Evolutionary conservation across 2,888 invertebrate species (phyloP).

Genomic region (Zygothrica quintamaculata): DNA sequence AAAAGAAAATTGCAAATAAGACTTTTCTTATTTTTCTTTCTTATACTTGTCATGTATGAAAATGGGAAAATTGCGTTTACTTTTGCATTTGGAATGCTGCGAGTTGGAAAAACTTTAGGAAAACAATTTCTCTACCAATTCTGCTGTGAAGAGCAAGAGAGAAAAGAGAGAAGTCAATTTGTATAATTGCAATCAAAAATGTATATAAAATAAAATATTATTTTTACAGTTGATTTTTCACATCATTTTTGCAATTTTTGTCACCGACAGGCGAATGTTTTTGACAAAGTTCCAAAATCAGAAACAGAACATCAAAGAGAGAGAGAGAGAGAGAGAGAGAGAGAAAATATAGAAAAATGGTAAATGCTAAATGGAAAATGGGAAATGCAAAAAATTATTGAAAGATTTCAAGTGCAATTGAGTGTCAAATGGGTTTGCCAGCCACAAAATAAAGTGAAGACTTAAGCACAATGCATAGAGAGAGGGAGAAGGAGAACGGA

Average conservation of each 20-base stretch:
- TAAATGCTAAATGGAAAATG: conserved; percentile 30
- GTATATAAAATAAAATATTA: neutral
- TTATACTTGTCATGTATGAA: conserved; percentile 29
- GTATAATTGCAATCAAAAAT: conserved; percentile 50
- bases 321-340: neutral
- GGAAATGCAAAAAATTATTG: conserved; percentile 56
- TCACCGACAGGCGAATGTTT: conserved; percentile 42
- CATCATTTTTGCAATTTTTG: conserved; percentile 26
- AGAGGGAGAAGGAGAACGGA: neutral
- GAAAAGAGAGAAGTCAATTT: conserved; percentile 58
- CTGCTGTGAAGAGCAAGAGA: too few species aligned
- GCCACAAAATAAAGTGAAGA: conserved; percentile 35
- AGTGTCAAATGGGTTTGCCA: conserved; percentile 64
- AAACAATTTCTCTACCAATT: neutral
- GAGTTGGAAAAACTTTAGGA: neutral
- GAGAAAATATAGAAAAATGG: conserved; percentile 35
- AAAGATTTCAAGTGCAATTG: conserved; percentile 63
- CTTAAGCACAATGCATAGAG: neutral
- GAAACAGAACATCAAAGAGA: conserved; percentile 23
- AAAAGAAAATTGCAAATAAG: conserved; percentile 66
- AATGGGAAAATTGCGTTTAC: conserved; percentile 16
- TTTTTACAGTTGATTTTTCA: conserved; percentile 1
- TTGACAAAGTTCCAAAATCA: conserved; percentile 49
- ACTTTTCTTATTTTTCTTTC: too few species aligned
- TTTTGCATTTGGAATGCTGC: conserved; percentile 17